Conservation (phyloP, 2,113 vertebrate genomes). For the Callipepla californica region DNA sequence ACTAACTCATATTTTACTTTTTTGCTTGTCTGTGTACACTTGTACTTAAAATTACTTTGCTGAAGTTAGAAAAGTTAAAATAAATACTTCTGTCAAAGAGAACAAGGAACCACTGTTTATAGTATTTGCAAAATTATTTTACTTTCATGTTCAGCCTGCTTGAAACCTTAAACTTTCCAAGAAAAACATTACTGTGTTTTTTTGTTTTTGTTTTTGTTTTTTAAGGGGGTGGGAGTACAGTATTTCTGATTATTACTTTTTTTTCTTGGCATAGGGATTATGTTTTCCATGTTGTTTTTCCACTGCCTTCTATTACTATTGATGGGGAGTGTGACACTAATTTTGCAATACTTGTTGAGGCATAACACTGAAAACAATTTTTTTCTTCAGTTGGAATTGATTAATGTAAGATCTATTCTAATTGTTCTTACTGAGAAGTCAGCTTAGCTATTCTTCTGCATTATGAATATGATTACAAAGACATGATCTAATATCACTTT, state of each 20-base stretch:
- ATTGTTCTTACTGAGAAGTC: neutral
- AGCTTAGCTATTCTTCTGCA: neutral
- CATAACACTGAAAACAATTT: neutral
- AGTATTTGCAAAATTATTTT: neutral
- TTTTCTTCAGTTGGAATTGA: neutral
- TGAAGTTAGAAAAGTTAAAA: neutral
- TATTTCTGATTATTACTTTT: neutral
- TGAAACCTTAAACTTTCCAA: neutral
- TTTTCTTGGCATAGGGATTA: neutral
- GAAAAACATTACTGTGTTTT: neutral
- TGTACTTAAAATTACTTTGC: neutral
- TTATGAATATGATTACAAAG: neutral
- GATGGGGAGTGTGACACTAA: neutral
- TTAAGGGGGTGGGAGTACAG: neutral
- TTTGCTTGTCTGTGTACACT: neutral
- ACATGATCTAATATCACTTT: neutral
- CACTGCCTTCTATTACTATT: neutral
- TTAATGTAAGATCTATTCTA: neutral
- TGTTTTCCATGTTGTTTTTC: neutral
- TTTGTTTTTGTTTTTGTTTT: neutral
- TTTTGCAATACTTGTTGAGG: neutral
- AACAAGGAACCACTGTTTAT: neutral
- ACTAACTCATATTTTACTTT: neutral
- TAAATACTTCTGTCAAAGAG: neutral
- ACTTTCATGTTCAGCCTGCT: neutral